Percentiles rank a stretch among this genome's conserved stretches.
phyloP scores from a whole-genome alignment of 2,113 vertebrate genomes.

The Charadrius vociferus region DNA sequence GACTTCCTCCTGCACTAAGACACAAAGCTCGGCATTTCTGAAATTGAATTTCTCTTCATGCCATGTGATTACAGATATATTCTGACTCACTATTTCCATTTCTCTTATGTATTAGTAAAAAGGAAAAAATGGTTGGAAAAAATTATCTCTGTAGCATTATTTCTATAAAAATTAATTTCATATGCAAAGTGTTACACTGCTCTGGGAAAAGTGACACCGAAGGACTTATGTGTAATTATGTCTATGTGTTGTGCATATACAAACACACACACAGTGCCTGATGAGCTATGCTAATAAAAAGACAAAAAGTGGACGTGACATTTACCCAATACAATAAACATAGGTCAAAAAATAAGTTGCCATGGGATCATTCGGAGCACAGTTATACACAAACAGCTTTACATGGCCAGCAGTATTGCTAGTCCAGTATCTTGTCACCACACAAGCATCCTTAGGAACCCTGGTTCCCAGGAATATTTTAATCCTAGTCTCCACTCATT shows the following conservation, averaged over 20 bases:
- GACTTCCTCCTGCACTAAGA: not conserved
- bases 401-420: not conserved
- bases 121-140: not conserved
- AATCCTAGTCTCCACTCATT: not conserved
- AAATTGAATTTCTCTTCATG: slow-evolving; percentile 24
- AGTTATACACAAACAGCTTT: not conserved
- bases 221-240: slow-evolving; percentile 30
- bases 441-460: not conserved
- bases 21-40: slow-evolving; percentile 4
- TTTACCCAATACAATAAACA: slow-evolving; percentile 42
- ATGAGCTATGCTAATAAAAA: slow-evolving; percentile 19
- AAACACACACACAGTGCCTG: not conserved
- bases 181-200: not conserved
- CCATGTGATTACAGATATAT: not conserved
- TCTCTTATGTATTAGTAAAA: not conserved
- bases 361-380: not conserved
- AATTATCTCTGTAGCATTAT: not conserved
- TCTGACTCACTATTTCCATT: slow-evolving; percentile 27
- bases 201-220: not conserved
- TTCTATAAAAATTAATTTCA: slow-evolving; percentile 47
- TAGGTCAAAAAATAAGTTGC: slow-evolving; percentile 23
- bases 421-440: not conserved
- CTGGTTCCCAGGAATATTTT: not conserved
- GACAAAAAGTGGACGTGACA: not conserved
- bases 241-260: slow-evolving; percentile 33